phyloP scores from a whole-genome alignment of 2,888 invertebrate species.

The Pyrrhia umbra region DNA sequence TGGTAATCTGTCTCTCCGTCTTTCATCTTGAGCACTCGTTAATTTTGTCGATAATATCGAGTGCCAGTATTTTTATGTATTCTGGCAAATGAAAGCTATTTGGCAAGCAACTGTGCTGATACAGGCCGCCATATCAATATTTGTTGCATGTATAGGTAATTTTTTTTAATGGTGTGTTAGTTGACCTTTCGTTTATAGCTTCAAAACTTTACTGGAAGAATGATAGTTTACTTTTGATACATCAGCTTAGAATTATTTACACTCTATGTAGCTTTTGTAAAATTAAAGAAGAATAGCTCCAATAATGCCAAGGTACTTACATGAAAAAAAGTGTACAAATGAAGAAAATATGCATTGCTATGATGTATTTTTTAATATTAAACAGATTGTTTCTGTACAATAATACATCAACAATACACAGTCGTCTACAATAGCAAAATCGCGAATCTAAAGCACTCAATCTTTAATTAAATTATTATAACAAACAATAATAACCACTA shows the following conservation, averaged over 20 bases:
- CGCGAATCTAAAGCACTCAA: conserved; percentile 40
- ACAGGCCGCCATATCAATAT: background rate
- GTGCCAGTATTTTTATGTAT: conserved; percentile 22
- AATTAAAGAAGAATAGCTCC: background rate
- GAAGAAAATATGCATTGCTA: too few relatives aligned
- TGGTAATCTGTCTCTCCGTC: conserved; percentile 83
- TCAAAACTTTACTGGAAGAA: background rate
- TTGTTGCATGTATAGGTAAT: background rate
- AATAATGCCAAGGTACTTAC: background rate
- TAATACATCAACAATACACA: conserved; percentile 8
- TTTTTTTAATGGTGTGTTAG: background rate
- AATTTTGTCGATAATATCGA: conserved; percentile 45
- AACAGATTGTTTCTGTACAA: background rate
- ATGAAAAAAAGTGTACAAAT: background rate
- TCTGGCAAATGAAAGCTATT: conserved; percentile 39
- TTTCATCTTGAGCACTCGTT: conserved; percentile 47
- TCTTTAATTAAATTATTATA: conserved; percentile 69
- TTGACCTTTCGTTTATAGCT: background rate
- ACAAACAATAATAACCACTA: conserved; percentile 71
- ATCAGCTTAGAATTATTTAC: background rate
- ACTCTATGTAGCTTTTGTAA: background rate
- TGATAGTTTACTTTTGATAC: background rate
- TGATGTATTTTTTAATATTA: background rate
- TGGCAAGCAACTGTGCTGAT: conserved; percentile 7
- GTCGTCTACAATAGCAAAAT: conserved; percentile 38